Evolutionary conservation across 2,888 invertebrate genomes (phyloP).

Genomic region (Caenorhabditis becei): DNA sequence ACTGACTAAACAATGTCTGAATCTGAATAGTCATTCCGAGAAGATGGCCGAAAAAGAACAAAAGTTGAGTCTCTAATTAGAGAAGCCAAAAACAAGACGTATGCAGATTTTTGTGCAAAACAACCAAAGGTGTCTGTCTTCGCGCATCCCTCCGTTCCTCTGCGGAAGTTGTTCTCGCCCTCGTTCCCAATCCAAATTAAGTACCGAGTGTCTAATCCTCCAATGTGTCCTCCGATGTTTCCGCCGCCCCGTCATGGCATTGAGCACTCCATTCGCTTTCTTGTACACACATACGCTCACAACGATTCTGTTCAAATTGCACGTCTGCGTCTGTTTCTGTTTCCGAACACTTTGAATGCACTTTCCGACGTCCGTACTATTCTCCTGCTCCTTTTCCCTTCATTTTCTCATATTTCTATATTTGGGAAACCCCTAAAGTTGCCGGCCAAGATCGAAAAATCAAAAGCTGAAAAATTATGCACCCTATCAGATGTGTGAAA

Average conservation of each 20-base stretch:
- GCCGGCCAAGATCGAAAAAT: neutral
- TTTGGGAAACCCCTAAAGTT: too few relatives aligned
- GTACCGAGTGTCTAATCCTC: constrained; percentile 50
- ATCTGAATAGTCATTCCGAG: neutral
- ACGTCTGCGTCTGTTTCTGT: constrained; percentile 35
- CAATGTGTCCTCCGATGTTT: constrained; percentile 22
- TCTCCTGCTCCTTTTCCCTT: neutral
- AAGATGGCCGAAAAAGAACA: constrained; percentile 3
- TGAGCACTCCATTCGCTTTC: constrained; percentile 45
- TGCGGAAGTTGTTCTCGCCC: constrained; percentile 31
- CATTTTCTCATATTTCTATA: neutral
- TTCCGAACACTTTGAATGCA: neutral
- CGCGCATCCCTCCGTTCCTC: constrained; percentile 1
- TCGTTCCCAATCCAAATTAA: constrained; percentile 28
- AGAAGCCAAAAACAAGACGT: constrained; percentile 26
- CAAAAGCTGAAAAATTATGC: neutral
- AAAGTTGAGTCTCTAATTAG: constrained; percentile 25
- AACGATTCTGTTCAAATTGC: constrained; percentile 37
- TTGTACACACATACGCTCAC: constrained; percentile 37
- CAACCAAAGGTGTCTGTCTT: constrained; percentile 24
- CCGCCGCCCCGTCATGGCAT: constrained; percentile 33
- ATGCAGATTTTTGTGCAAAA: constrained; percentile 20
- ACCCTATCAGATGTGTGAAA: neutral
- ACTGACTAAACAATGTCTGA: neutral
- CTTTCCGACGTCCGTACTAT: too few relatives aligned